These are phyloP conservation scores for Panthera leo DNA, from an alignment of 2,113 vertebrate genomes.

Conservation along the genomic window DNA sequence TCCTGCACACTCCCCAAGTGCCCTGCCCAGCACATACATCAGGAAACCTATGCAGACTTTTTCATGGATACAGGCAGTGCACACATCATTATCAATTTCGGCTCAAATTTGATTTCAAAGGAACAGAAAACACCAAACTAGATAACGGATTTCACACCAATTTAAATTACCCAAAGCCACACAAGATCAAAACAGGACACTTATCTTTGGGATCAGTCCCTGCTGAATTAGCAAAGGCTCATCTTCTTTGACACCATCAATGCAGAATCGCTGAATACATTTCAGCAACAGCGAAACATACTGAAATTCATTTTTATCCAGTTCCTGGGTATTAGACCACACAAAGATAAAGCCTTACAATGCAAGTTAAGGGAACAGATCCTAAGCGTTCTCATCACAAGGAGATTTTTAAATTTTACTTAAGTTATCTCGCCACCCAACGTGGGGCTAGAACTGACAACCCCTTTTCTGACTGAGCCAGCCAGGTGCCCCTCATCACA, in stretches of 20 bases:
- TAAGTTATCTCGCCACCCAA: not conserved
- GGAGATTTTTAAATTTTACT: not conserved
- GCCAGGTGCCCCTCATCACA: not conserved
- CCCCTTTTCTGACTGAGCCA: not conserved
- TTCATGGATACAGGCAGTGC: not conserved
- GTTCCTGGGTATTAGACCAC: conserved; percentile 79
- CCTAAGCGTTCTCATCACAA: not conserved
- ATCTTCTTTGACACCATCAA: conserved; percentile 72
- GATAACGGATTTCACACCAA: not conserved
- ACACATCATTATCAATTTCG: not conserved
- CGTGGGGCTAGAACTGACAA: not conserved
- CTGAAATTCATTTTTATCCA: conserved; percentile 87
- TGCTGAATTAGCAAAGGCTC: conserved; percentile 83
- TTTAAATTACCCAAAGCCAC: not conserved
- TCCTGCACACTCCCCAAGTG: not conserved
- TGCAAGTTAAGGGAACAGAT: not conserved
- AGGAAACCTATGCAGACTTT: not conserved
- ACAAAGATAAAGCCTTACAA: not conserved
- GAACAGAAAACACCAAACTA: not conserved
- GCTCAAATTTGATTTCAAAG: not conserved
- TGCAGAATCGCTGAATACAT: conserved; percentile 85
- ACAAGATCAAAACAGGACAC: conserved; percentile 68
- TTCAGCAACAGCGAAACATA: conserved; percentile 85
- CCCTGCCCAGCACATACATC: too few species aligned
- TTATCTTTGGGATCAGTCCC: conserved; percentile 90